Percentiles rank a stretch among this genome's conserved stretches.
phyloP scores from a whole-genome alignment of 2,113 vertebrate genomes.

The Petrocephalus microphthalmus region DNA sequence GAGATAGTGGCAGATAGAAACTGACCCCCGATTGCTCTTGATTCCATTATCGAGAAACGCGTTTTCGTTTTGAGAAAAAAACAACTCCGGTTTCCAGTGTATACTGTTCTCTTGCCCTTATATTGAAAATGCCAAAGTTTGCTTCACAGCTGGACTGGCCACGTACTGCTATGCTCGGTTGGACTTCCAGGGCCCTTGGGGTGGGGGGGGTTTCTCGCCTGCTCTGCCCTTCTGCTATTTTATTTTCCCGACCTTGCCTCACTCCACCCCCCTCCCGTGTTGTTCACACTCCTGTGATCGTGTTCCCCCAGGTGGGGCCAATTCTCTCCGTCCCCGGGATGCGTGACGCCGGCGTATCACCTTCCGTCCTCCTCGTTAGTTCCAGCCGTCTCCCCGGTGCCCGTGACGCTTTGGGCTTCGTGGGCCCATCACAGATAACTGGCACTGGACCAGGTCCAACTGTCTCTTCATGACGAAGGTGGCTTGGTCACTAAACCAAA shows the following conservation, averaged over 20 bases:
- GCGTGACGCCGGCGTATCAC: background rate
- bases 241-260: background rate
- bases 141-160: background rate
- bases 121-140: background rate
- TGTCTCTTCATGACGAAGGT: background rate
- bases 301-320: background rate
- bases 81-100: background rate
- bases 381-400: background rate
- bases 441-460: background rate
- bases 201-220: background rate
- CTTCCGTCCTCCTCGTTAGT: background rate
- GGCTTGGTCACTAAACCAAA: background rate
- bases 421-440: background rate
- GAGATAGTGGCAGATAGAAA: background rate
- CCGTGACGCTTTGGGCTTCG: background rate
- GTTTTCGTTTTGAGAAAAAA: background rate
- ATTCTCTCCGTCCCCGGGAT: background rate
- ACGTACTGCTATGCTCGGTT: background rate
- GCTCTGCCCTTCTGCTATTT: background rate
- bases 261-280: background rate
- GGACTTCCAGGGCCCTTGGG: background rate
- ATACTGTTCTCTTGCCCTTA: background rate
- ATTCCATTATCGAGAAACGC: background rate
- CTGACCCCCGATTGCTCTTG: background rate
- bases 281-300: background rate